Percentiles rank a stretch among this genome's conserved stretches.
These are phyloP conservation scores for Ormyrus labotus DNA, from an alignment of 2,888 invertebrate genomes.

Conservation along the genomic window DNA sequence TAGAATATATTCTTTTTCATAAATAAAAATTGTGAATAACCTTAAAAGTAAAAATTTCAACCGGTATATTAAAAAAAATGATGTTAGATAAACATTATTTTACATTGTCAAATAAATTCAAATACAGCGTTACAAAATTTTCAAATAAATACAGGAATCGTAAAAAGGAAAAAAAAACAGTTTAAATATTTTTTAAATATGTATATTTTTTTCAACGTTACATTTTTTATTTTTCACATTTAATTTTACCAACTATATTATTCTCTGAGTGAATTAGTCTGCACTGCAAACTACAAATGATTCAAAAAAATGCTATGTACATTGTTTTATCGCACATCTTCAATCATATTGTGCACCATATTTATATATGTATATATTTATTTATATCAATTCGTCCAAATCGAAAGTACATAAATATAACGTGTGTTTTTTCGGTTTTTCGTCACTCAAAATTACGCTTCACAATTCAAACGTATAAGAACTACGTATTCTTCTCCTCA, in stretches of 20 bases:
- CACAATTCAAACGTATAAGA: slow-evolving; percentile 24
- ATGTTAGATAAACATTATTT: too few relatives aligned
- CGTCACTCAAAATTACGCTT: slow-evolving; percentile 25
- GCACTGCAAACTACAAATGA: slow-evolving; percentile 57
- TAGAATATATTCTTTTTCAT: background rate
- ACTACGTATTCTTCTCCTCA: background rate
- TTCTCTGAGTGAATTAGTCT: slow-evolving; percentile 52
- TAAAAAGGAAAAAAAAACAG: background rate
- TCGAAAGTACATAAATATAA: slow-evolving; percentile 39
- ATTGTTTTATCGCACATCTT: slow-evolving; percentile 48
- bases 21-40: background rate
- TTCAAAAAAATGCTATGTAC: slow-evolving; percentile 56
- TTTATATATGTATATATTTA: slow-evolving; percentile 53
- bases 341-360: slow-evolving; percentile 45
- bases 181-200: slow-evolving; percentile 47
- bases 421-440: slow-evolving; percentile 28
- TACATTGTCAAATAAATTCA: background rate
- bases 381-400: slow-evolving; percentile 49
- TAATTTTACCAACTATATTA: slow-evolving; percentile 54
- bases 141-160: too few relatives aligned
- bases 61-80: background rate
- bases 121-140: background rate
- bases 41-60: background rate
- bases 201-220: slow-evolving; percentile 56
- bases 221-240: slow-evolving; percentile 54